Percentiles rank a stretch among this genome's conserved stretches.
These are phyloP conservation scores for Numida meleagris DNA, from an alignment of 2,113 vertebrate genomes.

Conservation along the genomic window DNA sequence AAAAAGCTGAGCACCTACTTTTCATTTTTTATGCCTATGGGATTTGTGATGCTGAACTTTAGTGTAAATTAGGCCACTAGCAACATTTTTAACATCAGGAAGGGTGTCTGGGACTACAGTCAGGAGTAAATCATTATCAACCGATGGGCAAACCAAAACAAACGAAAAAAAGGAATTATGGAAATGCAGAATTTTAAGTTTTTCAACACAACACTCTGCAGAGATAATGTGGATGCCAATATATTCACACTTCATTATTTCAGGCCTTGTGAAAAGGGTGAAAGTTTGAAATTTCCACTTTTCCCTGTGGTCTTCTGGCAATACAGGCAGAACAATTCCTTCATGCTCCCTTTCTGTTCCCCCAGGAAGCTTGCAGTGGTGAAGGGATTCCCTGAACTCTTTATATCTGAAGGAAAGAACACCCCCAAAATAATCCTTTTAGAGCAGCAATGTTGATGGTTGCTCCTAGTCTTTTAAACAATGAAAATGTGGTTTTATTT, in stretches of 20 bases:
- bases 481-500: not conserved
- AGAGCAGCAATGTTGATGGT: not conserved
- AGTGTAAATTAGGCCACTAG: not conserved
- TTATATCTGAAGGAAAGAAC: constrained; percentile 49
- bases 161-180: not conserved
- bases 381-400: constrained; percentile 33
- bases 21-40: not conserved
- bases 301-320: constrained; percentile 58
- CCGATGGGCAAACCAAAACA: not conserved
- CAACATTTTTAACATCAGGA: not conserved
- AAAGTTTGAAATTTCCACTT: no score
- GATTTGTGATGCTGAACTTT: not conserved
- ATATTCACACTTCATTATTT: not conserved
- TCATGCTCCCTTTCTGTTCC: constrained; percentile 43
- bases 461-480: not conserved
- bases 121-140: not conserved
- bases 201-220: not conserved
- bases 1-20: not conserved
- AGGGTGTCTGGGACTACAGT: not conserved
- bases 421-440: not conserved
- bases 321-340: not conserved
- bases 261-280: not conserved
- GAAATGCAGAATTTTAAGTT: not conserved
- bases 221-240: not conserved
- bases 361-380: constrained; percentile 24